A percentile compares a stretch with the other conserved stretches of the same genome.
phyloP scores from a whole-genome alignment of 2,888 invertebrate species.

The Junonia oenone region DNA sequence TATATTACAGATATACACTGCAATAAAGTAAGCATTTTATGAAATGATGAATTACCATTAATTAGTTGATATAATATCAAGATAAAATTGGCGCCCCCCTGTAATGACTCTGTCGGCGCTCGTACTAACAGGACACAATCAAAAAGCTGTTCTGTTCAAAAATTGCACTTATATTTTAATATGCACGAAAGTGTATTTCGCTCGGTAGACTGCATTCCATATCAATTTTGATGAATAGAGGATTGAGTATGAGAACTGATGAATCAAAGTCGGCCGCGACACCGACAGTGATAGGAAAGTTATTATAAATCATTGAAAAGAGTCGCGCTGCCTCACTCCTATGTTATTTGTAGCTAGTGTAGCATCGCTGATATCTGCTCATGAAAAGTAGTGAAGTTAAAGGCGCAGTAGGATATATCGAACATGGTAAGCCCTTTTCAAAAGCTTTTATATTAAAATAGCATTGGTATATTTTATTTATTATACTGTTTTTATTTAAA shows the following conservation, averaged over 20 bases:
- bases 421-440: slow-evolving; percentile 1
- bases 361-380: neutral
- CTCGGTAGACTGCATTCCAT: too few species aligned
- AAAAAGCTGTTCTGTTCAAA: too few species aligned
- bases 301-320: slow-evolving; percentile 5
- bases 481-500: neutral
- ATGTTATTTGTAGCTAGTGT: slow-evolving; percentile 1
- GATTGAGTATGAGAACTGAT: neutral
- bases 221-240: neutral
- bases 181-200: too few species aligned
- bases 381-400: neutral
- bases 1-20: too few species aligned
- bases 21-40: too few species aligned
- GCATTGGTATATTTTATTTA: neutral
- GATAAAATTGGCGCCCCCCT: too few species aligned
- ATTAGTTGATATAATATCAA: too few species aligned
- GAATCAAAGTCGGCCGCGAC: too few species aligned
- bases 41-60: too few species aligned
- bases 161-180: too few species aligned
- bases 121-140: too few species aligned
- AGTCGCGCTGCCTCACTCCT: neutral
- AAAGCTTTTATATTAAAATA: neutral
- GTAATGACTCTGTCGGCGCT: too few species aligned
- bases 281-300: neutral
- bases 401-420: neutral